Percentiles rank a stretch among this genome's conserved stretches.
phyloP scores from a whole-genome alignment of 2,113 vertebrate genomes.

The Sceloporus undulatus region DNA sequence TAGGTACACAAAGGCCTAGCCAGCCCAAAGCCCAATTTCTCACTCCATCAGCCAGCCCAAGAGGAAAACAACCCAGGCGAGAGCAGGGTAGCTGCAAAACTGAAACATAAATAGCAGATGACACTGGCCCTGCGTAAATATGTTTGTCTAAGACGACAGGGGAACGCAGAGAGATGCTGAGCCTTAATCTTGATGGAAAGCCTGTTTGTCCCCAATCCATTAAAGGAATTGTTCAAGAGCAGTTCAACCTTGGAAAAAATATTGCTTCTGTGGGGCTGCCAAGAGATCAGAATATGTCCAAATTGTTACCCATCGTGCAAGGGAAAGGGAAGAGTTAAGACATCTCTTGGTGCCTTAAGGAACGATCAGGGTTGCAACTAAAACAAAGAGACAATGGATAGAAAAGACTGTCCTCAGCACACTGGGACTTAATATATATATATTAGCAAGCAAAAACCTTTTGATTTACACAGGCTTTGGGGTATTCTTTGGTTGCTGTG shows the following conservation, averaged over 20 bases:
- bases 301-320: constrained; percentile 5
- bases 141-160: background rate
- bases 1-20: background rate
- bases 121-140: background rate
- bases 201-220: constrained; percentile 28
- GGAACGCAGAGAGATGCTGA: constrained; percentile 4
- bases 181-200: constrained; percentile 36
- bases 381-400: background rate
- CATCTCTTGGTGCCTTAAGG: constrained; percentile 10
- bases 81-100: rapidly evolving
- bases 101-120: background rate
- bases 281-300: constrained; percentile 10
- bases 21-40: background rate
- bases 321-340: background rate
- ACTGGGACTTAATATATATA: background rate
- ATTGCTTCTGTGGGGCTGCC: constrained; percentile 36
- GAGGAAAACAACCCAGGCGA: background rate
- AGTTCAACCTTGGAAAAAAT: constrained; percentile 7
- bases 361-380: background rate
- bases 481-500: no score
- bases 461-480: no score
- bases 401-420: background rate
- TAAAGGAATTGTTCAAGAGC: constrained; percentile 16
- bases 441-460: no score
- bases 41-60: background rate